These are phyloP conservation scores for Actinopyga echinites DNA, from an alignment of 53 echinoderm and acorn worm species.

Conservation along the genomic window DNA sequence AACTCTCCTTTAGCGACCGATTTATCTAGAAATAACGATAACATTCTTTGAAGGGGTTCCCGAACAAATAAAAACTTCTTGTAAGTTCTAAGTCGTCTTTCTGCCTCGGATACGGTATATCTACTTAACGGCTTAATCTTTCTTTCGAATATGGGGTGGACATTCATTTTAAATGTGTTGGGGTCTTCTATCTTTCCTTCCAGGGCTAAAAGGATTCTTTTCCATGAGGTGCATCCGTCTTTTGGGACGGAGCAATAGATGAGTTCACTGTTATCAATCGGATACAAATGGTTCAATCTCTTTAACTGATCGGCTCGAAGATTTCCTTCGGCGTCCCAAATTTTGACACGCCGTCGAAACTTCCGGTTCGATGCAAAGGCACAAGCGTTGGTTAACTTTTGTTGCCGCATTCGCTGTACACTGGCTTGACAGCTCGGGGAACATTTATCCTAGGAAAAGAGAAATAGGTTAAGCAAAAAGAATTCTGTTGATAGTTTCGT, in stretches of 20 bases:
- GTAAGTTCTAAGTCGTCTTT: conserved; percentile 6
- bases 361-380: neutral
- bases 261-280: neutral
- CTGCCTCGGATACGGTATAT: neutral
- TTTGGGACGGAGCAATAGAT: conserved; percentile 25
- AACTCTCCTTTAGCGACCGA: neutral
- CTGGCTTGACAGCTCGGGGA: neutral
- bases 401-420: neutral
- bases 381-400: neutral
- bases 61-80: conserved; percentile 20
- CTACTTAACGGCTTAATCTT: neutral
- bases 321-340: conserved; percentile 12
- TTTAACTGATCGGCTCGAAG: neutral
- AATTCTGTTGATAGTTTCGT: no score
- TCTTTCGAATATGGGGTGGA: neutral
- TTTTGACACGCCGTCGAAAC: neutral
- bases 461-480: neutral
- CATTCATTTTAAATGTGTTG: neutral
- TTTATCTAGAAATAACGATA: conserved; percentile 23
- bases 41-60: conserved; percentile 25
- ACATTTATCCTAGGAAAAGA: neutral
- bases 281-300: conserved; percentile 27
- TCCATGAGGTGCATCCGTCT: conserved; percentile 25
- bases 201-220: neutral
- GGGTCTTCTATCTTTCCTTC: neutral